These are phyloP conservation scores for Penaeus monodon DNA, from an alignment of 2,888 invertebrate genomes.

Conservation along the genomic window DNA sequence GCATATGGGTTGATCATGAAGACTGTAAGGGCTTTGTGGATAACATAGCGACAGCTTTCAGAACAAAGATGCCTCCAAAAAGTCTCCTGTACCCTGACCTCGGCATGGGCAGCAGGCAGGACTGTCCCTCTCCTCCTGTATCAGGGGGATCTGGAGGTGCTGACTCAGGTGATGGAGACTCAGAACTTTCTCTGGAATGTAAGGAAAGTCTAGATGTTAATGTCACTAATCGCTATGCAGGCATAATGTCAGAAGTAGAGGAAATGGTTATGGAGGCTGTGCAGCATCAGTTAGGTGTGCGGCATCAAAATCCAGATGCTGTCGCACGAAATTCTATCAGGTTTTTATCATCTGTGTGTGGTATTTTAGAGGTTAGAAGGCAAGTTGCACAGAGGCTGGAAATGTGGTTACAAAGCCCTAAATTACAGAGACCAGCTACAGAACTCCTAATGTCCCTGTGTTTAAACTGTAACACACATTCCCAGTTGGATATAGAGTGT, in stretches of 20 bases:
- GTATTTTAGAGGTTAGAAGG: conserved; percentile 86
- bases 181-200: conserved; percentile 67
- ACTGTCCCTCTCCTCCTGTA: conserved; percentile 65
- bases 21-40: conserved; percentile 92
- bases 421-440: conserved; percentile 90
- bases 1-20: conserved; percentile 93
- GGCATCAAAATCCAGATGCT: conserved; percentile 82
- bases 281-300: conserved; percentile 86
- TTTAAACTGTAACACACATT: conserved; percentile 84
- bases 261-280: conserved; percentile 87
- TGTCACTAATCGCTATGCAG: conserved; percentile 62
- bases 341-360: conserved; percentile 86
- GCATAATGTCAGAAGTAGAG: conserved; percentile 74
- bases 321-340: conserved; percentile 90
- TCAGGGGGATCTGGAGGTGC: conserved; percentile 57
- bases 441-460: conserved; percentile 92
- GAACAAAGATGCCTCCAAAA: conserved; percentile 82
- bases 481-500: conserved; percentile 81
- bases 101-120: conserved; percentile 62
- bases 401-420: conserved; percentile 95
- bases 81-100: conserved; percentile 76
- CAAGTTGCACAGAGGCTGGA: conserved; percentile 86
- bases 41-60: conserved; percentile 88
- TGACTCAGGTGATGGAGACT: conserved; percentile 66
- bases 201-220: conserved; percentile 68